Evolutionary conservation across 2,888 invertebrate species (phyloP).

Genomic region (Phalera bucephala): DNA sequence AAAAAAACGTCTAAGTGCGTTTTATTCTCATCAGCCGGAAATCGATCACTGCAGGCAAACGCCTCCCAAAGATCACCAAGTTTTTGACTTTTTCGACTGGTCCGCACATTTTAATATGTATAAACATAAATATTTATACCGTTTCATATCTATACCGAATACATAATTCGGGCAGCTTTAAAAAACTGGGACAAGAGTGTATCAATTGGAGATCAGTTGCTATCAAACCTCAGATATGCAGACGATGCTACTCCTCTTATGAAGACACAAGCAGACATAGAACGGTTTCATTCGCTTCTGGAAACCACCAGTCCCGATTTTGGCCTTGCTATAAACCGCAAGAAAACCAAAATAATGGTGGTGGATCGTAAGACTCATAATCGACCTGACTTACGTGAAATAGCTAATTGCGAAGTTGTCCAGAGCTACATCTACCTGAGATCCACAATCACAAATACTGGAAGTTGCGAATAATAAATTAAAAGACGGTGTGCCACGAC

Average conservation of each 20-base stretch:
- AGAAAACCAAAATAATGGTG: constrained; percentile 5
- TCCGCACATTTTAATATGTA: too few relatives aligned
- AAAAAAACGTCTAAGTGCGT: too few relatives aligned
- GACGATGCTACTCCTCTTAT: constrained; percentile 2
- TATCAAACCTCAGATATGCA: constrained; percentile 1
- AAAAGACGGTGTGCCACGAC: constrained; percentile 3
- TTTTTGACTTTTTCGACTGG: too few relatives aligned
- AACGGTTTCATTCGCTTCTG: neutral
- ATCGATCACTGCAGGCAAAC: too few relatives aligned
- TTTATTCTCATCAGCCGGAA: too few relatives aligned
- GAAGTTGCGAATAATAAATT: constrained; percentile 7
- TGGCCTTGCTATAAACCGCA: constrained; percentile 2
- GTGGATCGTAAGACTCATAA: constrained; percentile 6
- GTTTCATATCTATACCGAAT: neutral
- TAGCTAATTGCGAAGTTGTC: constrained; percentile 4
- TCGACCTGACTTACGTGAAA: constrained; percentile 1
- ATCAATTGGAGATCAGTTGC: neutral
- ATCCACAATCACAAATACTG: constrained; percentile 3
- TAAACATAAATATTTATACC: too few relatives aligned
- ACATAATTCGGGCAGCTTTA: constrained; percentile 3
- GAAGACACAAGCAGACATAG: neutral
- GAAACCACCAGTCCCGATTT: constrained; percentile 1
- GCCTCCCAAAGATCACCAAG: too few relatives aligned
- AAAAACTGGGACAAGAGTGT: constrained; percentile 3
- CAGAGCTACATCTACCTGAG: neutral